A percentile compares a stretch with the other conserved stretches of the same genome.
These are phyloP conservation scores for Remorina albescens DNA, from an alignment of 2,797 vertebrate species.

Conservation along the genomic window DNA sequence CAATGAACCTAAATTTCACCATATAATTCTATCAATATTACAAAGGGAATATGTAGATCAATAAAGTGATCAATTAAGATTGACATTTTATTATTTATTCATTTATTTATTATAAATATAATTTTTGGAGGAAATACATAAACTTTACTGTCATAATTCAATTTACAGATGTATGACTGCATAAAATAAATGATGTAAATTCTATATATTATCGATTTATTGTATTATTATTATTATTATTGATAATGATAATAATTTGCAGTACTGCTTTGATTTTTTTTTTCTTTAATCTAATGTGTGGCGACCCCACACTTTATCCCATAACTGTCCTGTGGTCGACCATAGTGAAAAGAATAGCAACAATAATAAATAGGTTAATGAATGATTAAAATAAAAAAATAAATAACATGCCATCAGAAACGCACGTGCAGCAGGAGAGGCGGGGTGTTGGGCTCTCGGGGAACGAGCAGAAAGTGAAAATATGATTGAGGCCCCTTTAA, in stretches of 20 bases:
- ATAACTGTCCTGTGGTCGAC: conserved; percentile 1
- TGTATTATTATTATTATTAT: background rate
- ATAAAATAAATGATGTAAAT: background rate
- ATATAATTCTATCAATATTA: background rate
- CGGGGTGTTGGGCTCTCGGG: conserved; percentile 50
- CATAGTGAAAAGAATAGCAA: conserved; percentile 19
- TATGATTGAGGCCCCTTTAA: conserved; percentile 84
- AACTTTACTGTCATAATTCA: background rate
- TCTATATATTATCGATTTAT: background rate
- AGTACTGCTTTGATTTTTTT: background rate
- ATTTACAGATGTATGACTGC: background rate
- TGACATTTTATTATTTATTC: too few relatives aligned
- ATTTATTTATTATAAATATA: background rate
- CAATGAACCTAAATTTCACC: background rate
- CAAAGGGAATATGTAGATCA: background rate
- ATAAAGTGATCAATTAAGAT: background rate
- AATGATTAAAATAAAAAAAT: conserved; percentile 57
- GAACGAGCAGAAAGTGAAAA: conserved; percentile 57
- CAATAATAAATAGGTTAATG: conserved; percentile 45
- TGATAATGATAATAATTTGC: background rate
- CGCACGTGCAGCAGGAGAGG: conserved; percentile 46
- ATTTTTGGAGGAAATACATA: background rate
- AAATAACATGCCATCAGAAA: conserved; percentile 20
- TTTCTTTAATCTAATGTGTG: background rate
- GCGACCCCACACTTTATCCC: background rate